Evolutionary conservation across 1,140 invertebrate species (phyloP).

Genomic region (Ceratoteleas bidentatus): DNA sequence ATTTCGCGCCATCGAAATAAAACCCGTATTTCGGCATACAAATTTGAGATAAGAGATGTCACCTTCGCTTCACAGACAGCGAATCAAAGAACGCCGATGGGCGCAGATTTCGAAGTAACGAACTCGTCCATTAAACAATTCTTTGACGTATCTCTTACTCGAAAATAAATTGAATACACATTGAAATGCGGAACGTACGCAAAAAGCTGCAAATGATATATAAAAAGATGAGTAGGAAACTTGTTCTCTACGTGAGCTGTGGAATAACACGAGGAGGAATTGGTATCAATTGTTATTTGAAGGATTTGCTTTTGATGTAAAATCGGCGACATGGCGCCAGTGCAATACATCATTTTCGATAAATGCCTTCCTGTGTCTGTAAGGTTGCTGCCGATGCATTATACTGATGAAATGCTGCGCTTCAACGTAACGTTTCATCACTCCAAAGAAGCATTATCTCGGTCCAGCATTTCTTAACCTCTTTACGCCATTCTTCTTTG

Average conservation of each 20-base stretch:
- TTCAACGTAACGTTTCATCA: conserved; percentile 42
- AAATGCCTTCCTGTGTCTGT: conserved; percentile 33
- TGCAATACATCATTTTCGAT: conserved; percentile 46
- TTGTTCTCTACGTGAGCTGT: conserved; percentile 22
- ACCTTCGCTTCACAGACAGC: conserved; percentile 1
- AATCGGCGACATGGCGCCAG: conserved; percentile 20
- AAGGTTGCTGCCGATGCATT: conserved; percentile 45
- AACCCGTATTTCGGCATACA: conserved; percentile 12
- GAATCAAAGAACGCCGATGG: background rate
- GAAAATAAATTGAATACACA: conserved; percentile 9
- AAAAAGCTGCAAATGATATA: conserved; percentile 19
- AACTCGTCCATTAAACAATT: background rate
- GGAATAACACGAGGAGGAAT: conserved; percentile 21
- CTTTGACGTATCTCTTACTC: background rate
- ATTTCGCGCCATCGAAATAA: conserved; percentile 13
- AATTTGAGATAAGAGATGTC: conserved; percentile 18
- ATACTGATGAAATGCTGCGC: conserved; percentile 38
- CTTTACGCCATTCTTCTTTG: conserved; percentile 36
- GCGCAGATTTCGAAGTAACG: background rate
- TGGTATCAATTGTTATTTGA: conserved; percentile 32
- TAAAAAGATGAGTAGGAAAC: conserved; percentile 34
- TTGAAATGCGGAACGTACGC: background rate
- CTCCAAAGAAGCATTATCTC: conserved; percentile 28
- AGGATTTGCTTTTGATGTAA: conserved; percentile 45
- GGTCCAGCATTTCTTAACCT: conserved; percentile 32